Conservation (phyloP, 2,113 vertebrate genomes). For the Strix aluco region DNA sequence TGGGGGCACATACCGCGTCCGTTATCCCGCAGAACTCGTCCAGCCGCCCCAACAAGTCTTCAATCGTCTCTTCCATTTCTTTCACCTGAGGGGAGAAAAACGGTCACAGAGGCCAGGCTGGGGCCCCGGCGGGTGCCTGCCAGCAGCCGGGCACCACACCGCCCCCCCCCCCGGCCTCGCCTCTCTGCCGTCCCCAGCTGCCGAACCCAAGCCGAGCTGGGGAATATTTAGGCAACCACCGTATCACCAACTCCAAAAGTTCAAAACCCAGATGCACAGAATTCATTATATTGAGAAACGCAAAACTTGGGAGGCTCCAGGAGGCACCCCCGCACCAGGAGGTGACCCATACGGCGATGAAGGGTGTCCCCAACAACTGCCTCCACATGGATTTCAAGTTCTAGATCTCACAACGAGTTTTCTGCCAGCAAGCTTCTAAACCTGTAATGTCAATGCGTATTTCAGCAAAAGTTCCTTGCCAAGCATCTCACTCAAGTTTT, state of each 20-base stretch:
- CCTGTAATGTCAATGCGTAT: accelerated
- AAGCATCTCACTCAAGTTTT: not conserved
- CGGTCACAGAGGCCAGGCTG: not conserved
- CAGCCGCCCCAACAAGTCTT: constrained; percentile 48
- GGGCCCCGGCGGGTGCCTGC: not conserved
- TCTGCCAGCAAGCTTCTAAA: not conserved
- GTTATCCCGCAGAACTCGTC: constrained; percentile 56
- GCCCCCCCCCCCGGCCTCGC: not conserved
- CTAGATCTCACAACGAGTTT: not conserved
- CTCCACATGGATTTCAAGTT: accelerated
- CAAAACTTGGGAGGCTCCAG: not conserved
- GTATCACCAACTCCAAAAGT: not conserved
- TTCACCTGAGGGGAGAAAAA: constrained; percentile 21
- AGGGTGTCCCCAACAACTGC: not conserved
- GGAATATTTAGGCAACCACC: too few relatives aligned
- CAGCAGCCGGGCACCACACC: not conserved
- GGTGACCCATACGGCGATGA: not conserved
- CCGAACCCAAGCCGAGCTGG: too few relatives aligned
- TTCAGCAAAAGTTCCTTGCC: not conserved
- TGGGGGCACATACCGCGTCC: constrained; percentile 40
- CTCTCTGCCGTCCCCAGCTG: not conserved
- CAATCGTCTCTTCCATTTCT: constrained; percentile 29
- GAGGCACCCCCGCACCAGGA: accelerated
- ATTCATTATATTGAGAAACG: too few relatives aligned
- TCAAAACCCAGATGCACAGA: not conserved